Evolutionary conservation across 1,140 invertebrate genomes (phyloP).

Genomic region (Drosophila bocki): DNA sequence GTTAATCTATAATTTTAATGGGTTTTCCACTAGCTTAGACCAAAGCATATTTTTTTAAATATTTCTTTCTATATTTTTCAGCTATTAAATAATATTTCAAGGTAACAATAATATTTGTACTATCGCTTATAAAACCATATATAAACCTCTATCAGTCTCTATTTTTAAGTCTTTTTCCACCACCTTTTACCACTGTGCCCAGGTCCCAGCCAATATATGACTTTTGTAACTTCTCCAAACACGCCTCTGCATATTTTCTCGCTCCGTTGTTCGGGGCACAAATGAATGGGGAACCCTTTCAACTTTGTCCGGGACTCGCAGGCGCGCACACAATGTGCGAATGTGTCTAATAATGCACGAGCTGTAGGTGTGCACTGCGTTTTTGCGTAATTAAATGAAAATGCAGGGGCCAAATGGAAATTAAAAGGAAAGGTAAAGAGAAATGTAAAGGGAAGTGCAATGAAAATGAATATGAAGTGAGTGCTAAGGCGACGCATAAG

Average conservation of each 20-base stretch:
- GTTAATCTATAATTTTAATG: too few species aligned
- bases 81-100: too few species aligned
- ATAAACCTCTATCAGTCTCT: too few species aligned
- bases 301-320: slow-evolving; percentile 47
- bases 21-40: too few species aligned
- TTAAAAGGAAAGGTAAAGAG: slow-evolving; percentile 14
- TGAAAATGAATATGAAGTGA: slow-evolving; percentile 62
- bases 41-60: too few species aligned
- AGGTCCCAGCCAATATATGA: slow-evolving; percentile 30
- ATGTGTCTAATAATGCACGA: slow-evolving; percentile 72
- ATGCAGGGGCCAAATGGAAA: slow-evolving; percentile 66
- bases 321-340: slow-evolving; percentile 37
- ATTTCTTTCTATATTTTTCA: too few species aligned
- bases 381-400: slow-evolving; percentile 78
- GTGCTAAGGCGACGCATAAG: slow-evolving; percentile 72
- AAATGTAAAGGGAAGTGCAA: not conserved
- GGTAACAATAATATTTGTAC: too few species aligned
- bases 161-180: not conserved
- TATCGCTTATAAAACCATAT: too few species aligned
- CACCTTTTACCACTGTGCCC: slow-evolving; percentile 14
- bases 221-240: slow-evolving; percentile 59
- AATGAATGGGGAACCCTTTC: slow-evolving; percentile 61
- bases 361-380: slow-evolving; percentile 48
- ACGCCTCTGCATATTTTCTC: slow-evolving; percentile 48
- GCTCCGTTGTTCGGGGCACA: slow-evolving; percentile 12